Conservation (phyloP, 1,140 invertebrate genomes). For the Heliothis virescens region DNA sequence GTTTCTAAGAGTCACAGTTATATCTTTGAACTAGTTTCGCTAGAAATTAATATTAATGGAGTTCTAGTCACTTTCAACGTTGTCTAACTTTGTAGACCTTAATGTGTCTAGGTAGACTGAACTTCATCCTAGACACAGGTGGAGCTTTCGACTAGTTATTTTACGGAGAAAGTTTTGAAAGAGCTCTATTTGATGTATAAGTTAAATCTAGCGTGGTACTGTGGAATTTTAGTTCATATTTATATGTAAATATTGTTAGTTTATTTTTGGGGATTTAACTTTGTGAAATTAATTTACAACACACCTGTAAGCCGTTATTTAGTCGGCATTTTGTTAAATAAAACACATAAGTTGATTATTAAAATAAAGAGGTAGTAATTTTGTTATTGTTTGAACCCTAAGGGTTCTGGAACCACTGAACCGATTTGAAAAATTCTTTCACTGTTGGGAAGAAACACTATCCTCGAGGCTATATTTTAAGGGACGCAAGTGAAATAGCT, state of each 20-base stretch:
- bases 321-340: too few species aligned
- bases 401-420: too few species aligned
- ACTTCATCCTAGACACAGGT: not conserved
- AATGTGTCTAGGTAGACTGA: conserved; percentile 2
- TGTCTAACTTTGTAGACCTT: not conserved
- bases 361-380: too few species aligned
- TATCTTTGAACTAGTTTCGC: not conserved
- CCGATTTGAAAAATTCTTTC: too few species aligned
- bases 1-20: not conserved
- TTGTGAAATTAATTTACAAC: too few species aligned
- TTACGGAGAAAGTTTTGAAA: not conserved
- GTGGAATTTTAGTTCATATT: conserved; percentile 3
- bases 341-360: too few species aligned
- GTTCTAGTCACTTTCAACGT: conserved; percentile 8
- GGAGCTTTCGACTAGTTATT: not conserved
- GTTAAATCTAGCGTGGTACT: not conserved
- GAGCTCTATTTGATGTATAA: not conserved
- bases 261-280: too few species aligned
- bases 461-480: too few species aligned
- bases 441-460: too few species aligned
- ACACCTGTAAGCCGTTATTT: too few species aligned
- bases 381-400: too few species aligned
- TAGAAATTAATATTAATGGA: conserved; percentile 12
- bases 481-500: too few species aligned
- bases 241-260: not conserved